Evolutionary conservation across 2,888 invertebrate genomes (phyloP).

Genomic region (Watsonalla binaria): DNA sequence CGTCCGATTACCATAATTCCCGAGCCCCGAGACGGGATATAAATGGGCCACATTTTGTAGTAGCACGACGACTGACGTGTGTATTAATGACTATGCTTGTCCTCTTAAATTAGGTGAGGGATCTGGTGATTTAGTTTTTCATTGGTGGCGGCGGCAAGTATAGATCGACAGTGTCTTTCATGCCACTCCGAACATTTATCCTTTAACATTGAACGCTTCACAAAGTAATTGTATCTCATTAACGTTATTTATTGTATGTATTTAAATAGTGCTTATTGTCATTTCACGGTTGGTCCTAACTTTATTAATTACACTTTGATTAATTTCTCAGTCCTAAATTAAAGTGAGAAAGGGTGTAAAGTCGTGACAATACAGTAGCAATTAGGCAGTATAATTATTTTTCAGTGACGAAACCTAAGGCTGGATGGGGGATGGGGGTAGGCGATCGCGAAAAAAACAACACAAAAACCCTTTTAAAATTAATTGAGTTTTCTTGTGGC

Average conservation of each 20-base stretch:
- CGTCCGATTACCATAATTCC: conserved; percentile 78
- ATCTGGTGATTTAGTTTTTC: conserved; percentile 75
- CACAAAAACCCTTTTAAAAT: conserved; percentile 79
- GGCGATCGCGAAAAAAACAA: conserved; percentile 66
- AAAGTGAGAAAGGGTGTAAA: conserved; percentile 56
- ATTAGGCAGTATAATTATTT: conserved; percentile 61
- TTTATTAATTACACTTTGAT: background rate
- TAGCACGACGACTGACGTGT: conserved; percentile 75
- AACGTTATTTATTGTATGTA: conserved; percentile 4
- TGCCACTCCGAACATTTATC: conserved; percentile 26
- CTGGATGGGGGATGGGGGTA: conserved; percentile 13
- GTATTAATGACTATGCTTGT: conserved; percentile 78
- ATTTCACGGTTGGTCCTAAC: background rate
- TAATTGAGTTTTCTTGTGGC: conserved; percentile 79
- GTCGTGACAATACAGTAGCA: conserved; percentile 42
- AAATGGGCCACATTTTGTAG: conserved; percentile 77
- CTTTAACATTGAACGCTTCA: conserved; percentile 24
- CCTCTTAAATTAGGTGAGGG: conserved; percentile 76
- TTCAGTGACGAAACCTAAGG: conserved; percentile 37
- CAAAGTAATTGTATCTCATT: conserved; percentile 13
- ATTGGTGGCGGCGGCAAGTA: conserved; percentile 43
- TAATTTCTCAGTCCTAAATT: background rate
- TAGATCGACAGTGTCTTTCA: conserved; percentile 25
- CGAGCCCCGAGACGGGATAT: conserved; percentile 69
- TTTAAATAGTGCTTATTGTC: background rate